Evolutionary conservation across 1,140 invertebrate species (phyloP), one percentile per base, ranked within the genome.

Genomic region (Battus philenor): DNA sequence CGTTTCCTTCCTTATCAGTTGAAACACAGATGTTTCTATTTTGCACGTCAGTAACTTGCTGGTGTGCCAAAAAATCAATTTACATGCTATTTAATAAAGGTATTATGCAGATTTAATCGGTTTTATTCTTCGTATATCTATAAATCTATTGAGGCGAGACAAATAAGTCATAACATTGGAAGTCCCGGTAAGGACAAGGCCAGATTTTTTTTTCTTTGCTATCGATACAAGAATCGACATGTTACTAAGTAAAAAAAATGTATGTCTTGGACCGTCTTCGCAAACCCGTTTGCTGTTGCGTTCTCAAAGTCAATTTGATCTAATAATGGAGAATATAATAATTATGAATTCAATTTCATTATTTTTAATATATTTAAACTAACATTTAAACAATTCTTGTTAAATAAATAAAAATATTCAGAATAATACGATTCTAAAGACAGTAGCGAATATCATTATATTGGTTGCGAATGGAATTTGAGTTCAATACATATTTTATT

Each of bases 81-180:
- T 77, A 60, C 62, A 64, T 56, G 57, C 66, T 59, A 69, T 76
- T 72, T 68, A 78, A 69, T 73, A 66, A 66, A 72, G 71, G 59
- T 73, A 71, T 76, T 80, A 80, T 81, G 75, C 57, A 68, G 65
- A 80, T 78, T 68, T 53, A 45, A 61, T 72, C 66, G 59, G 60
- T 75, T 72, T 67, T 71, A 69, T 75, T 70, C 56, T 52, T 58
- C 50, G 54, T 59, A 67, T 60, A 66, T 59, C 70, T 51, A 80
- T 83, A 80, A 81, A 78, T 81, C 69, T 67, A 56, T 38, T 54
- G 44, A 54, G 49, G 52, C 67, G 71, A 73, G 79, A 81, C 75
- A 79, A 75, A 80, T 80, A 81, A 79, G 79, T 83, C 76, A 81
- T 76, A 83, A 83, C 68, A 81, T 80, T 78, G 68, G 55, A 44